Conservation (phyloP, 1,140 invertebrate species). For the Eubasilissa regina region DNA sequence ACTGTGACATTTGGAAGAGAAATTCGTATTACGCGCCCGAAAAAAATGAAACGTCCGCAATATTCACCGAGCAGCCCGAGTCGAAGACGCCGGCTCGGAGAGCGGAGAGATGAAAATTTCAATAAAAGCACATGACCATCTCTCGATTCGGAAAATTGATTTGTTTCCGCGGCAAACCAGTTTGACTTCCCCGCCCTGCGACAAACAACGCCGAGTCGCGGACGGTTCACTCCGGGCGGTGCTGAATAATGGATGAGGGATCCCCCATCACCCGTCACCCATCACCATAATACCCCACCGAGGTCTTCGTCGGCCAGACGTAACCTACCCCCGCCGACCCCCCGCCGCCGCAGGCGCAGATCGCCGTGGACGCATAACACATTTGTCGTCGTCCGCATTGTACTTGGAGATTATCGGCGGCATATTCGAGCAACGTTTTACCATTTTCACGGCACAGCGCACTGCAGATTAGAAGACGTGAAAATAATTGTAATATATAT, state of each 20-base stretch:
- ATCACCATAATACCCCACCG: slow-evolving; percentile 2
- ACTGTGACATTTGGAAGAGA: no score
- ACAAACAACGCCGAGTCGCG: neutral
- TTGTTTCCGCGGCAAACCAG: neutral
- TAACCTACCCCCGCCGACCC: no score
- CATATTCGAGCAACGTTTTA: no score
- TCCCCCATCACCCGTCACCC: neutral
- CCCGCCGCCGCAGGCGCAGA: neutral
- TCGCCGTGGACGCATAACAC: neutral
- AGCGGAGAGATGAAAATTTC: neutral
- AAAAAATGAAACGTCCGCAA: no score
- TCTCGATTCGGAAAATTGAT: slow-evolving; percentile 1
- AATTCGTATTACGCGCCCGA: no score
- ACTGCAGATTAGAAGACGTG: no score
- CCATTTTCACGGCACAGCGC: no score
- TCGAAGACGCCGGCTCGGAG: no score
- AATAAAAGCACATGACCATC: neutral
- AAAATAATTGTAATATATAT: no score
- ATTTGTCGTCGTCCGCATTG: no score
- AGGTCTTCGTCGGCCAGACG: slow-evolving; percentile 10
- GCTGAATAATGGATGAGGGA: slow-evolving; percentile 13
- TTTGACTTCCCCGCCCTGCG: neutral
- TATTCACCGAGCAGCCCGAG: no score
- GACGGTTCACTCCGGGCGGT: neutral
- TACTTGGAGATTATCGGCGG: no score